Conservation (phyloP, 2,888 invertebrate genomes). For the Clepsis dumicolana region DNA sequence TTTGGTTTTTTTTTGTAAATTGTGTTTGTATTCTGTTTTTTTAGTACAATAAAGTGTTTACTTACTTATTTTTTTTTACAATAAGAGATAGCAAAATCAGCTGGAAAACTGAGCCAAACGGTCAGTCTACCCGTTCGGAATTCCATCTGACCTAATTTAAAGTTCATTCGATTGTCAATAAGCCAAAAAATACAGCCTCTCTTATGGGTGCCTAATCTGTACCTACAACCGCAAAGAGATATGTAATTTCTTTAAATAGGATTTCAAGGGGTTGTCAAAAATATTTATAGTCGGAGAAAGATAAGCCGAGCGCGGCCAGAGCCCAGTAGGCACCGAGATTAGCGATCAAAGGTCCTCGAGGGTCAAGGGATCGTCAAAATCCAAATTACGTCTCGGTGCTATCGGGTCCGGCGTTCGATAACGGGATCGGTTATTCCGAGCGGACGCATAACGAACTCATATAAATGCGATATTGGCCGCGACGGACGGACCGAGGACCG, state of each 20-base stretch:
- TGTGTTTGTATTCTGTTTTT: no score
- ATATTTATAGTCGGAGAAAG: constrained; percentile 36
- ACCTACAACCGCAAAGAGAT: background rate
- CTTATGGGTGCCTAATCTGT: background rate
- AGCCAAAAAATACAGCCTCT: constrained; percentile 3
- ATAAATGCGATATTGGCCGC: constrained; percentile 69
- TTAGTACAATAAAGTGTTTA: no score
- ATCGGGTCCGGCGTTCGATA: constrained; percentile 56
- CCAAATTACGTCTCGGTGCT: constrained; percentile 57
- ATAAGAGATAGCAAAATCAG: constrained; percentile 9
- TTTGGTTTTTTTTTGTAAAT: no score
- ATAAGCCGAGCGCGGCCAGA: constrained; percentile 19
- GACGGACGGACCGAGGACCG: constrained; percentile 47
- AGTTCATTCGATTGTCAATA: constrained; percentile 28
- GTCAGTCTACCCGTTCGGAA: constrained; percentile 44
- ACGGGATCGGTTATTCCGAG: constrained; percentile 54
- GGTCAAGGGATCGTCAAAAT: constrained; percentile 57
- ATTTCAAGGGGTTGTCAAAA: constrained; percentile 33
- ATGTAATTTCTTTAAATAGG: constrained; percentile 9
- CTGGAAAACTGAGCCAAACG: constrained; percentile 43
- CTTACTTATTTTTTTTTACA: no score
- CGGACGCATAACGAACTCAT: constrained; percentile 65
- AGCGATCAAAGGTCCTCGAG: constrained; percentile 53
- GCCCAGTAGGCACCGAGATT: constrained; percentile 43
- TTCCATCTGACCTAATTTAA: constrained; percentile 35